Evolutionary conservation across 2,888 invertebrate species (phyloP), one percentile per base, ranked within the genome.

Genomic region (Leptodirus hochenwartii): DNA sequence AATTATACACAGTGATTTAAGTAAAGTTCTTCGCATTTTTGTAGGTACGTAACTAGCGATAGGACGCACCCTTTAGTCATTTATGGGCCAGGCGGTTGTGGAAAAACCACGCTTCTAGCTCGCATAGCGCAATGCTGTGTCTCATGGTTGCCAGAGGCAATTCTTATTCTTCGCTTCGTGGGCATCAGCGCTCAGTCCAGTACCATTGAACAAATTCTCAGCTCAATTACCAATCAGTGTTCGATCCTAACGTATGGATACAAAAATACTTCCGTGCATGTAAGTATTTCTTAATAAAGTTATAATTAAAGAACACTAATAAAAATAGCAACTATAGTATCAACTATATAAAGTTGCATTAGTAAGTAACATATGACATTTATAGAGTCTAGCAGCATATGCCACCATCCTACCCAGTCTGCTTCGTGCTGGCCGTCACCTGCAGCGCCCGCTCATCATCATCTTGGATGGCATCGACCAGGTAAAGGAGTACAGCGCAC

Each of bases 21-120:
- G 9, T 20, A 8, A 20, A 20, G 9, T 20, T 20, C 6, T 20
- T 14, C 15, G 12, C 4, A 26, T 14, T 11, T 12, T 52, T 52
- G 31, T 49, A 76, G 75, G 33, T 79, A 79, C 43, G 62, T 79
- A 37, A 60, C 59, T 9, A 63, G 69, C 8, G 66, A 66, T 35
- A 64, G 63, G 40, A 53, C 56, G 15, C 53, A 62, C 12, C 81
- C 82, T 0, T 53, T 85, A 34, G 67, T 82, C 9, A 55, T 87
- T 33, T 70, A 76, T 35, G 85, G 84, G 0, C 67, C 73, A 15
- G 66, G 71, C n/a, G 85, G 85, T 8, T 76, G 78, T 50, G 85
- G 85, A 1, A 85, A 85, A 55, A 81, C 80, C 3, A 77, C 79
- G 1, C 57, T 84, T 4, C 62, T 81, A 20, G 78, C 85, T 2